A percentile compares a stretch with the other conserved stretches of the same genome.
Conservation (phyloP, 2,113 vertebrate species). For the Phoxinus phoxinus region DNA sequence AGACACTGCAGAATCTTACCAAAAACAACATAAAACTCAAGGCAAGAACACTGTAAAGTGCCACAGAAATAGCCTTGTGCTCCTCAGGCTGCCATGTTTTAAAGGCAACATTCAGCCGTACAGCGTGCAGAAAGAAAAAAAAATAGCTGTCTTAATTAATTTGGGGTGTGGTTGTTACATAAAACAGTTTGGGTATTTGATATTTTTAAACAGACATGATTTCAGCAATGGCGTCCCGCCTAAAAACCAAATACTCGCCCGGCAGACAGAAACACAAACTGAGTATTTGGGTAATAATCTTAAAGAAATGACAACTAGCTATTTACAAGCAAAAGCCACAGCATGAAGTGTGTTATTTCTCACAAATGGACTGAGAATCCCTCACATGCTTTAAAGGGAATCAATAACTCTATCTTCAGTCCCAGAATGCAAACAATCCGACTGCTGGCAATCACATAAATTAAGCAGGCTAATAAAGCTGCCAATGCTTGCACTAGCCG, state of each 20-base stretch:
- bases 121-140: not conserved
- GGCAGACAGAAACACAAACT: conserved; percentile 17
- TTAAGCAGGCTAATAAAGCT: conserved; percentile 57
- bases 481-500: conserved; percentile 51
- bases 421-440: conserved; percentile 53
- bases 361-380: conserved; percentile 3
- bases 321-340: conserved; percentile 25
- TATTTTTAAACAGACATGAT: conserved; percentile 28
- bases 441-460: conserved; percentile 45
- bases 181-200: conserved; percentile 13
- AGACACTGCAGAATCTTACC: conserved; percentile 40
- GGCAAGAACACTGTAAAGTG: conserved; percentile 20
- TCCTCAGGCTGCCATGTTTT: conserved; percentile 23
- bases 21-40: conserved; percentile 58
- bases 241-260: not conserved
- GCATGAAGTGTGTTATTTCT: conserved; percentile 7
- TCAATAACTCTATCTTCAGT: conserved; percentile 52
- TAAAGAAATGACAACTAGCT: conserved; percentile 24
- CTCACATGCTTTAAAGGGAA: conserved; percentile 45
- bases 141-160: conserved; percentile 17
- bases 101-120: not conserved
- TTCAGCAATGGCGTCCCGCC: conserved; percentile 10
- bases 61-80: conserved; percentile 44
- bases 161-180: conserved; percentile 21
- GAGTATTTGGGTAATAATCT: not conserved